Evolutionary conservation across 2,797 vertebrate species (phyloP), one percentile per base, ranked within the genome.

Genomic region (Neoniphon sammara): DNA sequence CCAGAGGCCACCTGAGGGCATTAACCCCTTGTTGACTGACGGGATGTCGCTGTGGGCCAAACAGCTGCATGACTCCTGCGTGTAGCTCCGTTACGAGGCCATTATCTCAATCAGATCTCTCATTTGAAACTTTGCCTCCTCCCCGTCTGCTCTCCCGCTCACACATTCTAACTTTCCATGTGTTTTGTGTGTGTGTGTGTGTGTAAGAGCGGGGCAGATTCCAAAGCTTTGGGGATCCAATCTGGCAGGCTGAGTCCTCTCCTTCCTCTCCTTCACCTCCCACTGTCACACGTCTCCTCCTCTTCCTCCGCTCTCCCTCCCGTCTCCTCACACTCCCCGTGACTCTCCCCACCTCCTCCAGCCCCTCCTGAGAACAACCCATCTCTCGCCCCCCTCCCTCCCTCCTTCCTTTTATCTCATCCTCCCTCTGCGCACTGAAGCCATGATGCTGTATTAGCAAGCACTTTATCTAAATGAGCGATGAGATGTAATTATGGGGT

Each of bases 271-370:
- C 77, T 81, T 82, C 67, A 58, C 81, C 87, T 85, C 85, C 84
- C 56, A 69, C 87, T 83, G 82, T 68, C 85, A 87, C 80, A 89
- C 57, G 49, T 88, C 87, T 85, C 87, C 79, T 86, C 89, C 82
- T 82, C 80, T 84, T 86, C 75, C 78, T 57, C 77, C 67, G 57
- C 77, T 66, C 75, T 82, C 84, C 75, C 68, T 68, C 78, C 58
- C 58, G 52, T 55, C 72, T 68, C 74, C 69, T 82, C 47, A 15
- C 66, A 77, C 59, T 77, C 68, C 60, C 75, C 47, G 11, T 14
- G 11, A 14, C 39, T 14, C 39, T 42, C 39, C 39, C 42, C 73
- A 55, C 70, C 73, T 80, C 77, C 54, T 74, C 44, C 36, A 44
- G 46, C 63, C 61, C 61, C 73, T 49, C 44, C 14, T 56, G 78